These are phyloP conservation scores for Sebastes oblongus DNA, from an alignment of 2,797 vertebrate genomes.

Conservation along the genomic window DNA sequence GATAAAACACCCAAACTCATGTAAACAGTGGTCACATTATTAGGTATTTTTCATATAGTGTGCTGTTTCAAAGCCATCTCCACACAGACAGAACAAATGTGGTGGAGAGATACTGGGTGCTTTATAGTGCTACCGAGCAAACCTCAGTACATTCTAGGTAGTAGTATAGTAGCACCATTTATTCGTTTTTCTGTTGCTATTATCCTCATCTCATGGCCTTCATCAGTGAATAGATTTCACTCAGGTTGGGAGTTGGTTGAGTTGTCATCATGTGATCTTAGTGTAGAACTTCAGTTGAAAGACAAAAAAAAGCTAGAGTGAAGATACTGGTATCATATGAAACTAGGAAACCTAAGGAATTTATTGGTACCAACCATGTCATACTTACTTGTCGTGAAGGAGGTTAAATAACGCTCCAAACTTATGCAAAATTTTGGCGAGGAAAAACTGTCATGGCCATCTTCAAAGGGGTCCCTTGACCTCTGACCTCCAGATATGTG, in stretches of 20 bases:
- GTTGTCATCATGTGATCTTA: not conserved
- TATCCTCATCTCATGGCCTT: not conserved
- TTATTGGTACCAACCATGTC: too few relatives aligned
- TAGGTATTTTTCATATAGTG: not conserved
- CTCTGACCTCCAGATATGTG: too few relatives aligned
- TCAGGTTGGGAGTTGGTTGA: not conserved
- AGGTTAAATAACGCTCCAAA: too few relatives aligned
- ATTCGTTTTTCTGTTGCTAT: not conserved
- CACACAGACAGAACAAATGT: not conserved
- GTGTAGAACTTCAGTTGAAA: not conserved
- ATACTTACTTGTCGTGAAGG: too few relatives aligned
- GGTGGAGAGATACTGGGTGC: not conserved
- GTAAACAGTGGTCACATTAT: not conserved
- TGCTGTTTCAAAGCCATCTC: not conserved
- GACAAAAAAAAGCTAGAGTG: too few relatives aligned
- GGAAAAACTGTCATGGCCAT: too few relatives aligned
- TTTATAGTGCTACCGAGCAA: not conserved
- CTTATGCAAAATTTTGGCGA: accelerated
- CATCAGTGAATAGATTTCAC: not conserved
- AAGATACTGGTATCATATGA: too few relatives aligned
- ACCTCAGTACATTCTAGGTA: not conserved
- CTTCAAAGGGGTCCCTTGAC: too few relatives aligned
- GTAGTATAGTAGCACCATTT: not conserved
- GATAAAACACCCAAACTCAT: not conserved
- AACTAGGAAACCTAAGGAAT: too few relatives aligned